Conservation (phyloP, 2,113 vertebrate species). For the western clawed frog (Xenopus tropicalis) region UCB_Xtro_10.0 CM004445.2:144716501-144717000, state of each 20-base stretch:
- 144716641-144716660: slow-evolving; percentile 43
- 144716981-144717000: too few species aligned
- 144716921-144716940: too few species aligned
- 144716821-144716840: background rate
- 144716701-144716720: slow-evolving; percentile 11
- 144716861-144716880: background rate
- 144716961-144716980: background rate
- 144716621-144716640: slow-evolving; percentile 44
- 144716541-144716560: background rate
- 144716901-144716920: too few species aligned
- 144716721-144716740: slow-evolving; percentile 17
- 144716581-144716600: slow-evolving; percentile 5
- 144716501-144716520: too few species aligned
- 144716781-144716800: background rate
- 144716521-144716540: too few species aligned
- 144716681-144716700: slow-evolving; percentile 1
- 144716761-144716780: background rate
- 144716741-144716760: slow-evolving; percentile 20
- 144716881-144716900: too few species aligned
- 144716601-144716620: slow-evolving; percentile 39
- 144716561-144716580: slow-evolving; percentile 24
- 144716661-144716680: background rate
- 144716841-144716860: background rate
- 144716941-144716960: too few species aligned
- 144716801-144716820: background rate